Percentiles rank a stretch among this genome's conserved stretches.
phyloP scores from a whole-genome alignment of 2,113 vertebrate genomes.

The Sprattus sprattus region DNA sequence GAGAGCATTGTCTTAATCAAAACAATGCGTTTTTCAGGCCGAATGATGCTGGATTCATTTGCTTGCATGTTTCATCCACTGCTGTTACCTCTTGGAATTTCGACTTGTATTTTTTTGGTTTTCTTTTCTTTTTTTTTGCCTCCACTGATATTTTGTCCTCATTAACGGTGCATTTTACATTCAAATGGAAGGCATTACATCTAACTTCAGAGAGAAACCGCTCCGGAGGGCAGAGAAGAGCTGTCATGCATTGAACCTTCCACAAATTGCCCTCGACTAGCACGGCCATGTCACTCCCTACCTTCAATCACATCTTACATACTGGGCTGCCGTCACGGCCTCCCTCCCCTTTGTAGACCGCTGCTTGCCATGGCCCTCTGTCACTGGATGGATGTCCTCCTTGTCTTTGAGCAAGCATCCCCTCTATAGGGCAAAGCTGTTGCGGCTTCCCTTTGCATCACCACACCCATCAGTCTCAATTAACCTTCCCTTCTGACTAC shows the following conservation, averaged over 20 bases:
- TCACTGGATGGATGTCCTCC: neutral
- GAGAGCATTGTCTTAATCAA: slow-evolving; percentile 9
- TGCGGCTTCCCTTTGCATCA: slow-evolving; percentile 49
- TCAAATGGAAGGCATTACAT: neutral
- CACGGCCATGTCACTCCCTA: neutral
- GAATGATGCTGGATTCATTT: neutral
- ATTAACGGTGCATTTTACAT: neutral
- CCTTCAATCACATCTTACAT: neutral
- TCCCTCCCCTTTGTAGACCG: neutral
- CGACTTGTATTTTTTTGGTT: neutral
- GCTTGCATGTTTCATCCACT: neutral
- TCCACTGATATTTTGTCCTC: neutral
- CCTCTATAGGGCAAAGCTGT: neutral
- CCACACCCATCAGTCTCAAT: slow-evolving; percentile 56
- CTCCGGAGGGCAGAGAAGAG: neutral
- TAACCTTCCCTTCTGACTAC: slow-evolving; percentile 43
- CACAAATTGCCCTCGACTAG: neutral
- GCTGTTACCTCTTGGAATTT: neutral
- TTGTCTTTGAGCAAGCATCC: neutral
- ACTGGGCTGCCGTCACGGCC: neutral
- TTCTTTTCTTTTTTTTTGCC: neutral
- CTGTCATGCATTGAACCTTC: neutral
- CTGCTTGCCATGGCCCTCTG: neutral
- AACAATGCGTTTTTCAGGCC: neutral
- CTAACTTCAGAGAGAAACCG: neutral